Conservation (phyloP, 2,113 vertebrate genomes). For the Cebidichthys violaceus region DNA sequence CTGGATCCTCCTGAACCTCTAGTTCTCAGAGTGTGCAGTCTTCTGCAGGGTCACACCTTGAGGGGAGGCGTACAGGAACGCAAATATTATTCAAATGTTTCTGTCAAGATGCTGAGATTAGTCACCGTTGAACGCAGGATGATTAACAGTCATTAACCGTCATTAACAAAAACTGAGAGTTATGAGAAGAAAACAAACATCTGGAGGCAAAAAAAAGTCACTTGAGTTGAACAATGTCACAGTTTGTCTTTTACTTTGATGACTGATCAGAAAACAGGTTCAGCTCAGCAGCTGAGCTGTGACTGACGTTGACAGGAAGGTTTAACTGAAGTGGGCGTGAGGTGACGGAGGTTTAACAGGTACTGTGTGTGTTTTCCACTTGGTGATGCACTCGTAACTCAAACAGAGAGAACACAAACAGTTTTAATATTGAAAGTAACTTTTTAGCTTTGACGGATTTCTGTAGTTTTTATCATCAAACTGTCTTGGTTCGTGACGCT, state of each 20-base stretch:
- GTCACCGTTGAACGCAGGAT: neutral
- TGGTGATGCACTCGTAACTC: neutral
- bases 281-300: slow-evolving; percentile 1
- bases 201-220: too few relatives aligned
- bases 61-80: neutral
- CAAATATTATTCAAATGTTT: slow-evolving; percentile 56
- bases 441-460: neutral
- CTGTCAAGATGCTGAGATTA: slow-evolving; percentile 11
- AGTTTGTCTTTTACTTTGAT: slow-evolving; percentile 17
- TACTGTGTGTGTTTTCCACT: neutral
- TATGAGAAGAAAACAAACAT: too few relatives aligned
- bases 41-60: neutral
- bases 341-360: neutral
- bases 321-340: slow-evolving; percentile 19
- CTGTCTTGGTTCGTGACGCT: neutral
- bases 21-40: neutral
- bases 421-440: neutral
- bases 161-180: too few relatives aligned
- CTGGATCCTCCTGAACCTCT: neutral
- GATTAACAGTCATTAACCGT: neutral
- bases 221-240: too few relatives aligned
- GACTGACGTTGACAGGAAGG: slow-evolving; percentile 23
- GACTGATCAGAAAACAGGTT: slow-evolving; percentile 19
- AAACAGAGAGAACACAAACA: neutral
- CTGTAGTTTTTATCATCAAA: too few relatives aligned